phyloP scores from a whole-genome alignment of 2,113 vertebrate species.

The Archocentrus centrarchus region DNA sequence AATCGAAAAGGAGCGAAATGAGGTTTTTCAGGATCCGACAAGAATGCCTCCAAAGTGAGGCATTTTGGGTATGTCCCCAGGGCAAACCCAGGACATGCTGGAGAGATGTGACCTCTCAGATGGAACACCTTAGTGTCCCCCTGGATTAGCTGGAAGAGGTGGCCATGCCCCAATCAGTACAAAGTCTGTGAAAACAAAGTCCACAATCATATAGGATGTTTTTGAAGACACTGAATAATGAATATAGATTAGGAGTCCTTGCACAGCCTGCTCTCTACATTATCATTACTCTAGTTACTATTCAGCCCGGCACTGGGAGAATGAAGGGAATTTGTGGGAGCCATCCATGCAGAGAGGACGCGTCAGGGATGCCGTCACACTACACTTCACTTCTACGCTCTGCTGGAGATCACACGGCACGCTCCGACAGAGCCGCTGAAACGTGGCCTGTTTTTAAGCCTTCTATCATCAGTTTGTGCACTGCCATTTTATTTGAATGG shows the following conservation, averaged over 20 bases:
- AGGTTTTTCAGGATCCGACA: too few relatives aligned
- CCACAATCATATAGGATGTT: not conserved
- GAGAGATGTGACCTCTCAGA: too few relatives aligned
- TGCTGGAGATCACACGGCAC: not conserved
- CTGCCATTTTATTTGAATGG: not conserved
- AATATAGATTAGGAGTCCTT: constrained; percentile 1
- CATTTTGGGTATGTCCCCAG: too few relatives aligned
- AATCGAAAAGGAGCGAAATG: too few relatives aligned
- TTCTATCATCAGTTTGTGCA: not conserved
- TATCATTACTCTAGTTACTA: constrained; percentile 33
- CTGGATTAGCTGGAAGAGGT: too few relatives aligned
- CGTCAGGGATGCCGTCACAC: not conserved
- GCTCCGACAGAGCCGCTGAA: not conserved
- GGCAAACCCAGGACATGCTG: too few relatives aligned
- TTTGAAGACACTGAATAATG: not conserved
- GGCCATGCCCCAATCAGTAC: not conserved
- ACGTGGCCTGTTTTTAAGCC: constrained; percentile 8
- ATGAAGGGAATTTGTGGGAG: not conserved
- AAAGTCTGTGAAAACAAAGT: not conserved
- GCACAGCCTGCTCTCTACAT: not conserved
- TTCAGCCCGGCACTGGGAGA: not conserved
- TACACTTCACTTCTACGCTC: constrained; percentile 26
- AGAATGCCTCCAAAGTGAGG: too few relatives aligned
- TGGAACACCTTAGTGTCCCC: too few relatives aligned
- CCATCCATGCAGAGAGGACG: constrained; percentile 5